A percentile compares a stretch with the other conserved stretches of the same genome.
These are phyloP conservation scores for Coenonympha arcania DNA, from an alignment of 2,888 invertebrate species.

Conservation along the genomic window DNA sequence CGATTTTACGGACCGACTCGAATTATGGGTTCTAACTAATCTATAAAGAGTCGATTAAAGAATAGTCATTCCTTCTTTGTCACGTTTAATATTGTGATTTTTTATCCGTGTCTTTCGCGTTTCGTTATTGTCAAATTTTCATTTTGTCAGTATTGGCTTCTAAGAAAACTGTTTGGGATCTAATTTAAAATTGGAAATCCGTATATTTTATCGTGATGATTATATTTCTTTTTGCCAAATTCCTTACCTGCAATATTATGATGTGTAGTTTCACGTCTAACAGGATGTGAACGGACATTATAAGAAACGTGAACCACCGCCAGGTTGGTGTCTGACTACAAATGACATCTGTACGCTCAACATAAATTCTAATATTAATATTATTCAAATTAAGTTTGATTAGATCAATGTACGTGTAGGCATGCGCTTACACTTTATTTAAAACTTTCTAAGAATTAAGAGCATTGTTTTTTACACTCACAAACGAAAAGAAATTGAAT, in stretches of 20 bases:
- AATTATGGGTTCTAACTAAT: neutral
- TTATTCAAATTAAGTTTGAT: conserved; percentile 3
- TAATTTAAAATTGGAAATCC: neutral
- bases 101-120: neutral
- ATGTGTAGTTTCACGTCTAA: conserved; percentile 22
- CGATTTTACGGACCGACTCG: conserved; percentile 3
- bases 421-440: neutral
- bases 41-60: conserved; percentile 1
- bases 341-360: conserved; percentile 5
- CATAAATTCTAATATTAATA: conserved; percentile 2
- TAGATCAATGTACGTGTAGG: neutral
- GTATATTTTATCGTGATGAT: too few relatives aligned
- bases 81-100: neutral
- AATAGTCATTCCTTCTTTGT: neutral
- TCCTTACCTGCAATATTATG: conserved; percentile 19
- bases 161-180: neutral
- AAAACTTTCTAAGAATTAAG: neutral
- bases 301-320: neutral
- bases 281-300: conserved; percentile 25
- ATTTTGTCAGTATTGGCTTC: neutral
- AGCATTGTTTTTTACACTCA: neutral
- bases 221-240: conserved; percentile 9
- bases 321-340: conserved; percentile 8
- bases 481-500: too few relatives aligned
- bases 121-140: neutral